These are phyloP conservation scores for Vimba vimba DNA, from an alignment of 2,113 vertebrate genomes.

Conservation along the genomic window DNA sequence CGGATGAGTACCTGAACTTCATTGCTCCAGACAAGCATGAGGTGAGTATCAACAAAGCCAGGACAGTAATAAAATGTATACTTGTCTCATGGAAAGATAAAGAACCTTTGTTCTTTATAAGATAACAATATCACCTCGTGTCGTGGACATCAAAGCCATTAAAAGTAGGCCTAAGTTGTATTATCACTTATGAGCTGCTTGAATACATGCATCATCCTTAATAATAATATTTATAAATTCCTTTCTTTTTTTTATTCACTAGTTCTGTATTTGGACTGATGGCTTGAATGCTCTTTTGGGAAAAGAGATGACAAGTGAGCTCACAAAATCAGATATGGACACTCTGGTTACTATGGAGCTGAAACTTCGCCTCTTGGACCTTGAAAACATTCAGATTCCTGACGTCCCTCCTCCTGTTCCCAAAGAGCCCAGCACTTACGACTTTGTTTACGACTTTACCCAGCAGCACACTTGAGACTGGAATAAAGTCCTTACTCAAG, in stretches of 20 bases:
- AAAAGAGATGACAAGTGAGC: slow-evolving; percentile 97
- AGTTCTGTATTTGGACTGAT: slow-evolving; percentile 98
- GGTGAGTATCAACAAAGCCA: slow-evolving; percentile 75
- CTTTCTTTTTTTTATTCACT: slow-evolving; percentile 11
- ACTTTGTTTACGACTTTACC: slow-evolving; percentile 95
- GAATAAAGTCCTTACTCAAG: background rate
- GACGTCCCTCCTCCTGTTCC: slow-evolving; percentile 97
- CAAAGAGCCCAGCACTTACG: slow-evolving; percentile 99
- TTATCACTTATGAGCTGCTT: background rate
- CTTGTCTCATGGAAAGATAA: background rate
- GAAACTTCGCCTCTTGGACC: slow-evolving; percentile 96
- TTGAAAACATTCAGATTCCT: slow-evolving; percentile 98
- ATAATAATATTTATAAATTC: background rate
- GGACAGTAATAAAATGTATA: background rate
- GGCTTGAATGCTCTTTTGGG: slow-evolving; percentile 95
- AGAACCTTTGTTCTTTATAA: background rate
- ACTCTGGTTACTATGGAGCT: slow-evolving; percentile 98
- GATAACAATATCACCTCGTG: background rate
- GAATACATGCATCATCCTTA: background rate
- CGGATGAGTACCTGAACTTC: slow-evolving; percentile 96
- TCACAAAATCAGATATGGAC: slow-evolving; percentile 92
- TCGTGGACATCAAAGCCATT: background rate
- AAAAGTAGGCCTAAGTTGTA: background rate
- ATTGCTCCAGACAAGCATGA: slow-evolving; percentile 98
- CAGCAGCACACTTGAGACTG: slow-evolving; percentile 48